Percentiles rank a stretch among this genome's conserved stretches.
These are phyloP conservation scores for Diarsia rubi DNA, from an alignment of 2,888 invertebrate genomes.

Conservation along the genomic window DNA sequence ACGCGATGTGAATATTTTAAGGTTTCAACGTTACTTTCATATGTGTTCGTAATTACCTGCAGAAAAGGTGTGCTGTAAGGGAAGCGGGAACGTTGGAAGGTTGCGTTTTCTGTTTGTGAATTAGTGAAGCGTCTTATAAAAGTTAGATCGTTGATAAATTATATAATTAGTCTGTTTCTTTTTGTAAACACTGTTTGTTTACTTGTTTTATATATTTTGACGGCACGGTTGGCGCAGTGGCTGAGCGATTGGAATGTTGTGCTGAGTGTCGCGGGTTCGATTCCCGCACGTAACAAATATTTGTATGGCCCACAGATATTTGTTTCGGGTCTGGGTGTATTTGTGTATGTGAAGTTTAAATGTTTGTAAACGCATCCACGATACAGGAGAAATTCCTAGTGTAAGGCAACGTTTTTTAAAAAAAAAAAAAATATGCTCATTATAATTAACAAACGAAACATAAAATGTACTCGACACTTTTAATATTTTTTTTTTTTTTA, in stretches of 20 bases:
- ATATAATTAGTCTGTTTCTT: background rate
- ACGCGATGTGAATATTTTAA: constrained; percentile 67
- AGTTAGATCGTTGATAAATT: background rate
- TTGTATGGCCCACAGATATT: too few relatives aligned
- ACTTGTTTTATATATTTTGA: background rate
- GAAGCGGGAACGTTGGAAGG: constrained; percentile 4
- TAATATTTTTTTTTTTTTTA: too few relatives aligned
- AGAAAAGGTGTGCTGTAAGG: constrained; percentile 25
- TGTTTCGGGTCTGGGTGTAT: too few relatives aligned
- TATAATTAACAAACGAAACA: background rate
- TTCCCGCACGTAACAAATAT: too few relatives aligned
- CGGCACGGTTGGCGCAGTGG: too few relatives aligned
- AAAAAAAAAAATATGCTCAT: too few relatives aligned
- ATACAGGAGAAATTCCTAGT: too few relatives aligned
- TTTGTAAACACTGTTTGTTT: background rate
- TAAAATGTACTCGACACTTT: background rate
- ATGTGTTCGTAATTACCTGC: constrained; percentile 67
- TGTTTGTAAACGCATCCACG: too few relatives aligned
- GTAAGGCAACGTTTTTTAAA: too few relatives aligned
- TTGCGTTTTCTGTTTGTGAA: constrained; percentile 13
- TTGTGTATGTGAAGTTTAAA: too few relatives aligned
- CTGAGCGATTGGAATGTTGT: too few relatives aligned
- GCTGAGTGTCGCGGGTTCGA: too few relatives aligned
- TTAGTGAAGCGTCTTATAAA: background rate
- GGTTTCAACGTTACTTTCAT: constrained; percentile 64